Conservation (phyloP, 2,888 invertebrate genomes). For the Tetheella fluctuosa region DNA sequence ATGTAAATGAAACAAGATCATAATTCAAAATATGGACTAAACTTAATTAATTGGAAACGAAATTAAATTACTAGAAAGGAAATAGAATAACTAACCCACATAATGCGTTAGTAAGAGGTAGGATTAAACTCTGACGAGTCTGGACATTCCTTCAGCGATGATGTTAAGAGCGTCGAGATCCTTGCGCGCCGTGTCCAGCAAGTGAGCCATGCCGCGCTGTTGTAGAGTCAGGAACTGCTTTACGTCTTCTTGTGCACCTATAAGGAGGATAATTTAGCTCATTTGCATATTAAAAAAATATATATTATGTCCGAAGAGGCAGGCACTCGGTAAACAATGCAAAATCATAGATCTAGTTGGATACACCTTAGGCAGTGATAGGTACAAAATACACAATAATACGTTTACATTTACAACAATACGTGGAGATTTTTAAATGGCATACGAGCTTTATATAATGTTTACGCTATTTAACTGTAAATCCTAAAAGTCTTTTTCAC, state of each 20-base stretch:
- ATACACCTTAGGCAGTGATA: no score
- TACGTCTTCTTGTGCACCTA: constrained; percentile 87
- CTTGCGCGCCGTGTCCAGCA: constrained; percentile 92
- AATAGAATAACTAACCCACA: neutral
- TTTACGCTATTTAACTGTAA: no score
- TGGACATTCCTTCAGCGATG: constrained; percentile 90
- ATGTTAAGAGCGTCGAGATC: constrained; percentile 91
- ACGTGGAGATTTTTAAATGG: no score
- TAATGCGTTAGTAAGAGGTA: neutral
- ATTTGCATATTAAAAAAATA: neutral
- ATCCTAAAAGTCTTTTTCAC: no score
- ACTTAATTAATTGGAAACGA: neutral
- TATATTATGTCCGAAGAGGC: no score
- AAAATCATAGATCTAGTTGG: no score
- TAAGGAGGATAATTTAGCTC: constrained; percentile 14
- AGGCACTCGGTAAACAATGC: no score
- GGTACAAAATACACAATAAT: no score
- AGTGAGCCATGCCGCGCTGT: constrained; percentile 94
- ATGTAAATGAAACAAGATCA: neutral
- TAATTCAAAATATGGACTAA: neutral
- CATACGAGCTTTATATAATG: no score
- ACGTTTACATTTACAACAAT: no score
- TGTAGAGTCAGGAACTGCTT: constrained; percentile 93
- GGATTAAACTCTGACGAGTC: constrained; percentile 73
- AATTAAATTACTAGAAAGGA: neutral